Evolutionary conservation across 2,888 invertebrate species (phyloP).

Genomic region (Drosophila cyrtoloma): DNA sequence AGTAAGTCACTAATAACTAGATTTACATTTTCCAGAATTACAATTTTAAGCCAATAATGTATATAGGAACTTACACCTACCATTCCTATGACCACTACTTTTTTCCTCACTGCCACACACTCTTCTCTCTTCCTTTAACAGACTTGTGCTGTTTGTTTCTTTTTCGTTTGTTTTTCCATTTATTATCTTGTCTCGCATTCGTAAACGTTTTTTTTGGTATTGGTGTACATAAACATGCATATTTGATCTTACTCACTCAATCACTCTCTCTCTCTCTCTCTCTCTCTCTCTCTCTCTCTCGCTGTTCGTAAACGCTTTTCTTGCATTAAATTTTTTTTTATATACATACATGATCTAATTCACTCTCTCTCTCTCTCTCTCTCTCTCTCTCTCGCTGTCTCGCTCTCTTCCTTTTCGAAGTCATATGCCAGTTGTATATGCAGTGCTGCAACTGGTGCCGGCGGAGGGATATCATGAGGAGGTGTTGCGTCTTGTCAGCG

Average conservation of each 20-base stretch:
- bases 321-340: background rate
- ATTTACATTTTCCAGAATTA: too few species aligned
- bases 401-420: background rate
- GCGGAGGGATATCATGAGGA: slow-evolving; percentile 85
- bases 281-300: background rate
- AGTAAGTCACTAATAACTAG: slow-evolving; percentile 64
- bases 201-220: too few species aligned
- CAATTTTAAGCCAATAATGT: too few species aligned
- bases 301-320: too few species aligned
- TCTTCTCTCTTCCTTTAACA: too few species aligned
- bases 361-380: background rate
- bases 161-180: background rate
- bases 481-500: slow-evolving; percentile 81
- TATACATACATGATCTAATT: background rate
- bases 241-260: background rate
- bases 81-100: too few species aligned
- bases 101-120: too few species aligned
- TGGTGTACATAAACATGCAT: too few species aligned
- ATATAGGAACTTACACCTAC: too few species aligned
- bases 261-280: background rate
- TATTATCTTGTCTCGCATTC: too few species aligned
- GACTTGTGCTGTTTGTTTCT: background rate
- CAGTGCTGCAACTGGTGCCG: slow-evolving; percentile 84
- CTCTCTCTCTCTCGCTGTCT: background rate
- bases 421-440: slow-evolving; percentile 4